phyloP scores from a whole-genome alignment of 2,888 invertebrate genomes.

The Glaucopsyche alexis region DNA sequence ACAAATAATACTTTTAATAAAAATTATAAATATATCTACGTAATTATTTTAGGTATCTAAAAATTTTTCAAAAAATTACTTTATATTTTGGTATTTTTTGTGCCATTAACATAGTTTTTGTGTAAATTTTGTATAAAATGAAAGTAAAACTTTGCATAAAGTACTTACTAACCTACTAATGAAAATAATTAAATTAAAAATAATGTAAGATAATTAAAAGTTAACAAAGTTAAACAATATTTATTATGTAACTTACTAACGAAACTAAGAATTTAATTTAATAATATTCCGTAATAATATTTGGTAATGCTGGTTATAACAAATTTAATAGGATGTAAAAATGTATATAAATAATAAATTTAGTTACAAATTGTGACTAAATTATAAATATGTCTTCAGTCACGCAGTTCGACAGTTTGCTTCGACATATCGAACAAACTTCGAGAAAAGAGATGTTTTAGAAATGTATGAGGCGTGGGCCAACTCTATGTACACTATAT shows the following conservation, averaged over 20 bases:
- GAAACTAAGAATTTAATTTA: background rate
- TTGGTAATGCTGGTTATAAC: background rate
- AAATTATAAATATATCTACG: too few species aligned
- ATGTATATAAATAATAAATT: background rate
- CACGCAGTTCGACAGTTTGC: too few species aligned
- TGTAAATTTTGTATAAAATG: background rate
- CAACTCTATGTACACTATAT: too few species aligned
- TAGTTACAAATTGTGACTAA: too few species aligned
- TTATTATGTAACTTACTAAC: background rate
- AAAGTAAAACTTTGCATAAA: background rate
- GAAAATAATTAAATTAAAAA: conserved; percentile 22
- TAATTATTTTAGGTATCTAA: too few species aligned
- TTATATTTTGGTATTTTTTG: background rate
- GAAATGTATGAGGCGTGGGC: too few species aligned
- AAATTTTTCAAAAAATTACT: background rate
- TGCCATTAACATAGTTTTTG: background rate
- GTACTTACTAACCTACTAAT: conserved; percentile 23
- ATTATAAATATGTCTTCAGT: too few species aligned
- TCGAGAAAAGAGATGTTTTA: too few species aligned
- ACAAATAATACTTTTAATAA: too few species aligned
- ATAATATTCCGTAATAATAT: background rate
- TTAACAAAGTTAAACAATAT: background rate
- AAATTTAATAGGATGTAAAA: background rate
- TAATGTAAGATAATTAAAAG: conserved; percentile 1
- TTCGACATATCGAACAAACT: too few species aligned